Conservation (phyloP, 2,797 vertebrate genomes). For the Paramormyrops hopkinsi region DNA sequence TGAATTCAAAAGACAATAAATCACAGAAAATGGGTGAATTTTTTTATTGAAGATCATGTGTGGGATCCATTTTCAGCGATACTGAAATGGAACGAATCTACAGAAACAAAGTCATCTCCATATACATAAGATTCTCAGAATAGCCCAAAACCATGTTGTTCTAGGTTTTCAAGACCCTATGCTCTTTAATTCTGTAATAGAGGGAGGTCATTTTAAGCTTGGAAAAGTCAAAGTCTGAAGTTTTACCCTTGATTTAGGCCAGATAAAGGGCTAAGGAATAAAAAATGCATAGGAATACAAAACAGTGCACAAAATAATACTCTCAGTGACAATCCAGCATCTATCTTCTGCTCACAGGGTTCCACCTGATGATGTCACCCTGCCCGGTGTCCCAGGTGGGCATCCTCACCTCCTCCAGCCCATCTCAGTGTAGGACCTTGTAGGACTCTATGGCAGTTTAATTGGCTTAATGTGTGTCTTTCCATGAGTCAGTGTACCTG, state of each 20-base stretch:
- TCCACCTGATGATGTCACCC: neutral
- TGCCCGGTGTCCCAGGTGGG: neutral
- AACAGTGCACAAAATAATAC: constrained; percentile 31
- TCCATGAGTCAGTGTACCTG: neutral
- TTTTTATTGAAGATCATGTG: constrained; percentile 46
- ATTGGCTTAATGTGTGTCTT: neutral
- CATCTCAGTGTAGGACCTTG: neutral
- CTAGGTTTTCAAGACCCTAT: constrained; percentile 3
- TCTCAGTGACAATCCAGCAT: constrained; percentile 15
- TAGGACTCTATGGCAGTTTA: neutral
- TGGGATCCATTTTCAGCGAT: constrained; percentile 25
- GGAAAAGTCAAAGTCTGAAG: neutral
- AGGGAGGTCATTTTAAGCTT: neutral
- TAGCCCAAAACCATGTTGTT: neutral
- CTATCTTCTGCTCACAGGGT: constrained; percentile 7
- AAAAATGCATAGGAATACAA: constrained; percentile 28
- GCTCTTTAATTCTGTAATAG: neutral
- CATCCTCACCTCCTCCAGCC: neutral
- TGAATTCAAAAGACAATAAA: constrained; percentile 25
- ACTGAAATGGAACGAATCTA: constrained; percentile 19
- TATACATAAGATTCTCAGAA: constrained; percentile 10
- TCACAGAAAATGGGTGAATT: constrained; percentile 22
- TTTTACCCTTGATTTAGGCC: neutral
- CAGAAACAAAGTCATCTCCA: constrained; percentile 24
- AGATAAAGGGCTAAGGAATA: neutral